phyloP scores from a whole-genome alignment of 2,113 vertebrate species.

The Hyperopisus bebe region DNA sequence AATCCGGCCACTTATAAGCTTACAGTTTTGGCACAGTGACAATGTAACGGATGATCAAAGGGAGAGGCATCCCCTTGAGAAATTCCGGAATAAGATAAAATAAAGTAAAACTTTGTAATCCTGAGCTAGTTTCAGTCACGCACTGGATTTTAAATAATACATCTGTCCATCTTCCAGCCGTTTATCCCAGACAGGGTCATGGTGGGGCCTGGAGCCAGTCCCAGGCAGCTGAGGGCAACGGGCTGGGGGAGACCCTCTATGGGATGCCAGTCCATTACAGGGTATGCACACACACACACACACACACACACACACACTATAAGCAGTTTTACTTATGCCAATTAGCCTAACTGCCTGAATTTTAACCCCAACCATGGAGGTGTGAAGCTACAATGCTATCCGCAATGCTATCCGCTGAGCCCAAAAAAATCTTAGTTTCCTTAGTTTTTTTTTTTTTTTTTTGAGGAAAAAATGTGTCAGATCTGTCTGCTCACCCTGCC shows the following conservation, averaged over 20 bases:
- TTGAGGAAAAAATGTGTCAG: not conserved
- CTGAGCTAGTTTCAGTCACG: not conserved
- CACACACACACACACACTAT: not conserved
- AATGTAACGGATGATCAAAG: not conserved
- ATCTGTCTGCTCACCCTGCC: not conserved
- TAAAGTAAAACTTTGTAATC: not conserved
- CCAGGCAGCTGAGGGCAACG: not conserved
- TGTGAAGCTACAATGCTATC: not conserved
- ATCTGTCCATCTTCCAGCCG: not conserved
- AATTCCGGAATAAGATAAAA: not conserved
- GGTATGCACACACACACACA: too few relatives aligned
- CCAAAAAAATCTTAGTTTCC: not conserved
- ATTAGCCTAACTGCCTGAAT: not conserved
- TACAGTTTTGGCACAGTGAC: not conserved
- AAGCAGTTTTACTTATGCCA: not conserved
- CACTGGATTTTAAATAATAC: not conserved
- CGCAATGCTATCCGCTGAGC: not conserved
- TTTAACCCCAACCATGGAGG: not conserved
- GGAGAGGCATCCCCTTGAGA: not conserved
- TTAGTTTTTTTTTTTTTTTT: not conserved
- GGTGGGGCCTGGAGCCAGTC: not conserved
- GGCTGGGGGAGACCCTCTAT: not conserved
- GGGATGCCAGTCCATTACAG: not conserved
- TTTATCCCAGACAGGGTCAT: not conserved
- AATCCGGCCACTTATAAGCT: not conserved